phyloP scores from a whole-genome alignment of 2,113 vertebrate species.

The Ceyx margarethae region DNA sequence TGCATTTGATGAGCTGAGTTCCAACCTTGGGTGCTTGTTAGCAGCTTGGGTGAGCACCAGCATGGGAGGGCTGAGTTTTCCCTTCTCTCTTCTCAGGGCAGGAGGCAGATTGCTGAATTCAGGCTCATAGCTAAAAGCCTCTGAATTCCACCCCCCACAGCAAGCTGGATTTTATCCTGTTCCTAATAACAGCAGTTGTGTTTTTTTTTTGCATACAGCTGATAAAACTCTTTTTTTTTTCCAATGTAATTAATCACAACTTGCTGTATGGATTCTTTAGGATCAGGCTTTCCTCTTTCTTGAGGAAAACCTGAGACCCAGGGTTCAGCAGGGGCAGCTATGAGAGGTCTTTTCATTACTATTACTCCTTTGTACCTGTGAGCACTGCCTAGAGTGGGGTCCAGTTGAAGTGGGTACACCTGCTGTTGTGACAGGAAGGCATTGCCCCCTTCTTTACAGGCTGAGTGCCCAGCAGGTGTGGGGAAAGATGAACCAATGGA shows the following conservation, averaged over 20 bases:
- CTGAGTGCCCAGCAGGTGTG: neutral
- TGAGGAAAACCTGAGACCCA: neutral
- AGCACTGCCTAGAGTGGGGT: accelerated
- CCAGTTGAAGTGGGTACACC: neutral
- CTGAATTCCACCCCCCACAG: neutral
- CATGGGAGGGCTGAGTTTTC: accelerated
- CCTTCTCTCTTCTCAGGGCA: neutral
- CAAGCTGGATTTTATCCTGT: neutral
- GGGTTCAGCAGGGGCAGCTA: neutral
- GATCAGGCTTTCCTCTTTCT: no score
- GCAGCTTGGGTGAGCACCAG: neutral
- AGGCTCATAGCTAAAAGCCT: neutral
- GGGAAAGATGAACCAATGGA: neutral
- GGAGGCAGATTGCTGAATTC: neutral
- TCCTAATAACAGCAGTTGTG: neutral
- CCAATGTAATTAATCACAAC: neutral
- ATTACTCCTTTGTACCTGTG: accelerated
- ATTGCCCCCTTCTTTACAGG: neutral
- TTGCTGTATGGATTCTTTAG: neutral
- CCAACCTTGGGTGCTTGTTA: neutral
- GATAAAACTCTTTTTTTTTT: neutral
- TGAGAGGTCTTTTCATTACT: neutral
- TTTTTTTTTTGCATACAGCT: neutral
- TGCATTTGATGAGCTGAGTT: neutral
- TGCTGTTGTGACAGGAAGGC: neutral